These are phyloP conservation scores for Aplysia californica DNA, from an alignment of 1,140 invertebrate genomes.

Conservation along the genomic window DNA sequence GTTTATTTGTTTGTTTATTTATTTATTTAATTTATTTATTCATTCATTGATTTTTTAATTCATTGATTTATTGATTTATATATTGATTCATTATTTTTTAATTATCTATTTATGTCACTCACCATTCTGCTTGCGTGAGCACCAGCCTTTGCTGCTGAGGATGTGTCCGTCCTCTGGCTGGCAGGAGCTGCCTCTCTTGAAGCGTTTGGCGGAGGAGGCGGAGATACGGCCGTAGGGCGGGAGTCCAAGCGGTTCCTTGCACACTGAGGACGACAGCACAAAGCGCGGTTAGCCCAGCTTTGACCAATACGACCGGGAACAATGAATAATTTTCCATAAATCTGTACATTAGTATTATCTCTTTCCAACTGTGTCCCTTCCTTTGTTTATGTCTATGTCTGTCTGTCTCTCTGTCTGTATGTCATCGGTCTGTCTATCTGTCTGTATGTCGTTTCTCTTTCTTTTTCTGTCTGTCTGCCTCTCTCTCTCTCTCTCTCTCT, in stretches of 20 bases:
- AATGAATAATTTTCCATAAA: background rate
- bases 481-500: background rate
- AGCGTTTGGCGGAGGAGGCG: constrained; percentile 68
- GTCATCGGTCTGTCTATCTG: background rate
- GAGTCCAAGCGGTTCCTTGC: constrained; percentile 71
- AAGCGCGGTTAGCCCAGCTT: background rate
- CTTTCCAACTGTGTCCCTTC: background rate
- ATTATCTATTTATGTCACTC: too few species aligned
- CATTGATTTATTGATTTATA: too few species aligned
- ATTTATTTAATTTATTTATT: too few species aligned
- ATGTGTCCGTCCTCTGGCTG: constrained; percentile 72
- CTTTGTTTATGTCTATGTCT: too few species aligned
- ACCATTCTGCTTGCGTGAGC: constrained; percentile 71
- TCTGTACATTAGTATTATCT: background rate
- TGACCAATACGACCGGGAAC: background rate
- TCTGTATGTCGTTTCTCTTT: background rate
- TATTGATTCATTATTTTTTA: too few species aligned
- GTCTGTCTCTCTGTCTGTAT: background rate
- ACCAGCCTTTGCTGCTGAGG: constrained; percentile 72
- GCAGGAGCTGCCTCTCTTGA: constrained; percentile 70
- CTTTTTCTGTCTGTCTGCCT: background rate
- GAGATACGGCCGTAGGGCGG: constrained; percentile 71
- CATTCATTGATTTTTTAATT: too few species aligned
- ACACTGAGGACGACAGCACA: constrained; percentile 63
- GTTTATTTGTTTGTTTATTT: too few species aligned